A percentile compares a stretch with the other conserved stretches of the same genome.
Conservation (phyloP, 1,140 invertebrate species). For the Aphelenchoides besseyi region DNA sequence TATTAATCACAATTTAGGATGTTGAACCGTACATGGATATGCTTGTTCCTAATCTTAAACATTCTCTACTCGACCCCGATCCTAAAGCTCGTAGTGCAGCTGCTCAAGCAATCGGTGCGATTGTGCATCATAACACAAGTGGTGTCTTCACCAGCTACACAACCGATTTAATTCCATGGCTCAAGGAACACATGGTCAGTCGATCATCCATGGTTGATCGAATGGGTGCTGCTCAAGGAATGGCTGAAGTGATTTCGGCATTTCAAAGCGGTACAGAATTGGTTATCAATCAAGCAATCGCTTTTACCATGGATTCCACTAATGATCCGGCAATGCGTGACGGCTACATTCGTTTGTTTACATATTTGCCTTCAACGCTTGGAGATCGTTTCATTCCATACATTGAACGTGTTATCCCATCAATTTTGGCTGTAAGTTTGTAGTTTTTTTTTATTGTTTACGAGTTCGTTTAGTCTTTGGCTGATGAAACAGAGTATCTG, state of each 20-base stretch:
- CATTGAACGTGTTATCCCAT: conserved; percentile 93
- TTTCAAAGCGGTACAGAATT: conserved; percentile 64
- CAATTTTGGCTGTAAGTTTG: conserved; percentile 77
- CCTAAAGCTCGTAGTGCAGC: conserved; percentile 90
- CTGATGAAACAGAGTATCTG: conserved; percentile 98
- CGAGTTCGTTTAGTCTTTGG: conserved; percentile 72
- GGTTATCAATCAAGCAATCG: conserved; percentile 16
- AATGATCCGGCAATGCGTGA: conserved; percentile 94
- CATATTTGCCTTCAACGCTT: conserved; percentile 96
- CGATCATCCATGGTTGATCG: conserved; percentile 88
- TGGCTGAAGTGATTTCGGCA: conserved; percentile 81
- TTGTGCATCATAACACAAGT: conserved; percentile 74
- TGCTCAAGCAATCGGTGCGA: conserved; percentile 87
- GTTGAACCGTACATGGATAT: conserved; percentile 89
- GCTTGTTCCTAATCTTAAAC: conserved; percentile 93
- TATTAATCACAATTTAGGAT: conserved; percentile 67
- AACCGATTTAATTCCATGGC: conserved; percentile 91
- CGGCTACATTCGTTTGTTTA: conserved; percentile 99
- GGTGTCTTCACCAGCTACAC: conserved; percentile 18
- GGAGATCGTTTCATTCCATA: conserved; percentile 89
- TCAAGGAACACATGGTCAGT: conserved; percentile 96
- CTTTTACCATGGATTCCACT: conserved; percentile 61
- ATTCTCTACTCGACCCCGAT: conserved; percentile 90
- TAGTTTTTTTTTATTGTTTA: conserved; percentile 4
- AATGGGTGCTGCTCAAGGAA: conserved; percentile 91